A percentile compares a stretch with the other conserved stretches of the same genome.
Evolutionary conservation across 2,113 vertebrate genomes (phyloP).

Genomic region (Pseudorasbora parva): DNA sequence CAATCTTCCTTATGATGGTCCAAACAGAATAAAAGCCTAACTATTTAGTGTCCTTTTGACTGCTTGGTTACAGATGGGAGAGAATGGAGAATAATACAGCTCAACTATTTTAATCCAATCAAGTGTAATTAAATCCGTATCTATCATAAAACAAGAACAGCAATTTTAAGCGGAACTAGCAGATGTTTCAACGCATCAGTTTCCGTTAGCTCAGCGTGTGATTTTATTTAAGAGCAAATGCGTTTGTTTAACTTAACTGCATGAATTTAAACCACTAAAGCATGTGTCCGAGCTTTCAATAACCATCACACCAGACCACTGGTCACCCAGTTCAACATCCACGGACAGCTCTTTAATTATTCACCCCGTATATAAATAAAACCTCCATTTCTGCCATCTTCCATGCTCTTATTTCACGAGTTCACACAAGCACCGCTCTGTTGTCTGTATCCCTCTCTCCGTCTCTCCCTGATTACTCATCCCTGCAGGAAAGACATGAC

Average conservation of each 20-base stretch:
- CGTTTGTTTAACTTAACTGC: neutral
- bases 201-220: too few species aligned
- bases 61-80: neutral
- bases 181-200: neutral
- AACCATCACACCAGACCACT: neutral
- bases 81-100: neutral
- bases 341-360: conserved; percentile 41
- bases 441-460: conserved; percentile 29
- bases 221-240: too few species aligned
- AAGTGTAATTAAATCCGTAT: neutral
- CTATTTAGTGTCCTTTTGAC: neutral
- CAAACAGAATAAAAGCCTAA: neutral
- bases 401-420: neutral
- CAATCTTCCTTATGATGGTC: neutral
- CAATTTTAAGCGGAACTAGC: neutral
- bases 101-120: neutral
- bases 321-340: conserved; percentile 33
- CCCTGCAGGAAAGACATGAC: conserved; percentile 35
- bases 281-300: conserved; percentile 10
- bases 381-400: conserved; percentile 21
- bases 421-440: conserved; percentile 25
- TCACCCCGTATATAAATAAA: conserved; percentile 43
- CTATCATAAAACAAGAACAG: neutral
- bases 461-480: conserved; percentile 45
- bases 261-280: neutral